Base-by-base conservation (phyloP, 2,888 invertebrate genomes). In the Mythimna ferrago region DNA sequence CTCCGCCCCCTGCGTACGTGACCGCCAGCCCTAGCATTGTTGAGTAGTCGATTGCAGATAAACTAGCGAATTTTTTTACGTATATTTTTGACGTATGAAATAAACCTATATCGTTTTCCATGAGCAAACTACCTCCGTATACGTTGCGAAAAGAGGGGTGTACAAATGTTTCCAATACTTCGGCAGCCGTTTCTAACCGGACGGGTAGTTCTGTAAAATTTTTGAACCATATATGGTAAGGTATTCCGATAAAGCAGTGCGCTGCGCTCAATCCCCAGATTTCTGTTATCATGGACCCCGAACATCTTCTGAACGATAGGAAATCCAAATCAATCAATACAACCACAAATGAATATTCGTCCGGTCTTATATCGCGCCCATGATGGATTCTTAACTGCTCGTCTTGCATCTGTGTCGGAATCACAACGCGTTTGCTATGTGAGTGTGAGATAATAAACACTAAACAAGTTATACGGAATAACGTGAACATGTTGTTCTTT, bases 61-160 rank as follows among this genome's bases (percentile, higher is more conserved):
- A 44, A 38, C 56, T 54, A 0, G 21, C 61, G 26, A 21, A 61
- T 21, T 56, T 48, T 44, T 32, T 54, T 10, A 71, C 26, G 5
- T 65, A n/a, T 2, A 73, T 35, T 14, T 61, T 63, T 14, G 10
- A 44, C 3, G 53, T 48, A 11, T 14, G 16, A 35, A 71, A 71
- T 38, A 74, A 38, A 41, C 65, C 10, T 44, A 74, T 65, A 19
- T 74, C 71, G 48, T 74, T 71, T 26, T 65, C 26, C 1, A 64
- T 44, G 14, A 54, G 11, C 6, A 21, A 3, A 2, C 14, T 58
- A 0, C 21, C 6, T n/a, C 0, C 14, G 1, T 7, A 44, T 14
- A 51, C 9, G 14, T 9, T 0, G 10, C 70, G 58, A 14, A 44
- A 73, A 2, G 71, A 35, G 14, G 73, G 73, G 35, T 71, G 65